Conservation (phyloP, 2,113 vertebrate genomes). For the Motacilla tschutschensis region DNA sequence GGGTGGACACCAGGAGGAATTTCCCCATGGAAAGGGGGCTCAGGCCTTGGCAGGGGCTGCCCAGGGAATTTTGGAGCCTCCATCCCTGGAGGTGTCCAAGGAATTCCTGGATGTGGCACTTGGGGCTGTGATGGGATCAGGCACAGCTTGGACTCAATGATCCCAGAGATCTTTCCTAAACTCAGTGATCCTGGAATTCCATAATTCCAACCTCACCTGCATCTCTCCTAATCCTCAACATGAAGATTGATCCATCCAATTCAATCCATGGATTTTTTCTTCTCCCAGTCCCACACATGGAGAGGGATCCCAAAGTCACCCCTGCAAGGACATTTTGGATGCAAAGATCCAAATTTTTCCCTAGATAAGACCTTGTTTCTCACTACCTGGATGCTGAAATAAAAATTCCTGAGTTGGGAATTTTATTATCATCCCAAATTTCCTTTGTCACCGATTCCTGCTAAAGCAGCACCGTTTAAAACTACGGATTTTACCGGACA, state of each 20-base stretch:
- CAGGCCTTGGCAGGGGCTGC: not conserved
- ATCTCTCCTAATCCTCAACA: not conserved
- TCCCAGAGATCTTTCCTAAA: not conserved
- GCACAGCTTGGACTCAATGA: not conserved
- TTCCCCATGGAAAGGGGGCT: not conserved
- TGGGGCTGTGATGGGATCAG: fast-evolving
- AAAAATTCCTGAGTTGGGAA: not conserved
- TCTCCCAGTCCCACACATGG: not conserved
- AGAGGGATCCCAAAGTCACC: not conserved
- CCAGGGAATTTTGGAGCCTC: not conserved
- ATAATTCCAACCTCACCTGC: not conserved
- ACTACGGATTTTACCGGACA: not conserved
- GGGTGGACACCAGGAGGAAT: not conserved
- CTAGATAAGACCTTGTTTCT: fast-evolving
- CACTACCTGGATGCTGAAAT: not conserved
- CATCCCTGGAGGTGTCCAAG: not conserved
- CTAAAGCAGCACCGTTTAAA: not conserved
- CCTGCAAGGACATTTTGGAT: not conserved
- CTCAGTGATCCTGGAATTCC: not conserved
- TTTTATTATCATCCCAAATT: not conserved
- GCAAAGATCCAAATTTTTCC: not conserved
- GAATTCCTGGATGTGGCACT: not conserved
- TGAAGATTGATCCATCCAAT: too few species aligned
- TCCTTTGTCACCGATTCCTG: not conserved
- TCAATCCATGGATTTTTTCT: not conserved